Base-by-base conservation (phyloP, 1,140 invertebrate species). In the Delia radicum region DNA sequence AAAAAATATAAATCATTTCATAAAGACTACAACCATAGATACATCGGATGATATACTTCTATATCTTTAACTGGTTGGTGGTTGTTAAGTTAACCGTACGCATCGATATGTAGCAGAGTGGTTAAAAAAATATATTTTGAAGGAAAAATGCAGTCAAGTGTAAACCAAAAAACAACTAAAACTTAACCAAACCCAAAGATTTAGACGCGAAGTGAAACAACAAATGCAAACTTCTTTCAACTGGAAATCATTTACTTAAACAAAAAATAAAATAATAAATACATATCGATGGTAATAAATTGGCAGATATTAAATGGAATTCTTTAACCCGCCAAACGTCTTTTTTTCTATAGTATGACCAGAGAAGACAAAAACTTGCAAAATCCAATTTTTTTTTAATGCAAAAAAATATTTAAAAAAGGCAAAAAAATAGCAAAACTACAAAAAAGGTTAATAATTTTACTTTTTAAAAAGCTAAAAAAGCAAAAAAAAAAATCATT, bases 151-250 rank as follows among this genome's bases (percentile, higher is more conserved):
- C 62, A 63, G 24, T 27, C 21, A 63, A 63, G 61, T 27, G 24
- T 63, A 26, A 63, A 63, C 24, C 24, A 21, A 26, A 13, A 63
- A 62, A 65, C 21, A 27, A 63, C 61, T 3, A 63, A 63, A 8
- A 62, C 2, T 15, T 18, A 42, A 42, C n/a, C 12, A 42, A 42
- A 42, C 37, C 37, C 37, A 42, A 42, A 15, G 27, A 65, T 29
- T 65, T 28, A 15, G 28, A 65, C 62, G 62, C 62, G 28, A 65
- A 29, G 62, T 27, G 26, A 65, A 65, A 65, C 27, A 65, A 65
- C 28, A 29, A 65, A 65, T 65, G 62, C 27, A 18, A 65, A 29
- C 13, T 65, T 27, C 62, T 29, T 65, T 65, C 62, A 29, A 29
- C 26, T 28, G 62, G 27, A 65, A 29, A 65, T 29, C 62, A 65